A percentile compares a stretch with the other conserved stretches of the same genome.
These are phyloP conservation scores for Philypnodon macrostomus DNA, from an alignment of 2,797 vertebrate species.

Conservation along the genomic window DNA sequence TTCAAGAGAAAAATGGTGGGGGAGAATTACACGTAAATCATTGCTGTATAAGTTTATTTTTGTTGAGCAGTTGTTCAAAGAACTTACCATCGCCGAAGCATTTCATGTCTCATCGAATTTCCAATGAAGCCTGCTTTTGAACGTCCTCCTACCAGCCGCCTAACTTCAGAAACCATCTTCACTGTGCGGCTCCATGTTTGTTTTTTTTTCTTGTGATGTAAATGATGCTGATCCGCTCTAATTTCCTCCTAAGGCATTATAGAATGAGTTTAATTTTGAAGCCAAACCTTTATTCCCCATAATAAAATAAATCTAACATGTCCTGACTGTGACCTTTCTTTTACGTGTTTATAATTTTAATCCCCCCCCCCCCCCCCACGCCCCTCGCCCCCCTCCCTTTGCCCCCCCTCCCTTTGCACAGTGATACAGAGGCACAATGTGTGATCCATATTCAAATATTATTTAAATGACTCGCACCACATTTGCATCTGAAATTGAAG, in stretches of 20 bases:
- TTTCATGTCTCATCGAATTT: slow-evolving; percentile 10
- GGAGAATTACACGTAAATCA: too few species aligned
- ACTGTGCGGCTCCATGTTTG: slow-evolving; percentile 42
- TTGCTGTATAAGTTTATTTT: neutral
- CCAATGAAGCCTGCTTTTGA: slow-evolving; percentile 13
- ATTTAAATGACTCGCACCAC: slow-evolving; percentile 75
- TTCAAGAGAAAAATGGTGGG: too few species aligned
- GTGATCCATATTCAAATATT: slow-evolving; percentile 82
- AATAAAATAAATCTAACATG: slow-evolving; percentile 65
- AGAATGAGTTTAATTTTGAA: slow-evolving; percentile 62
- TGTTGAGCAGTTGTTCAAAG: neutral
- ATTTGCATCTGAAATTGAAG: slow-evolving; percentile 82
- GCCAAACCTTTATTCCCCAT: slow-evolving; percentile 54
- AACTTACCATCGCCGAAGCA: neutral
- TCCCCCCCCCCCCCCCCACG: slow-evolving; percentile 58
- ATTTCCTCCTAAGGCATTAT: slow-evolving; percentile 49
- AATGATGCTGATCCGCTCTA: slow-evolving; percentile 52
- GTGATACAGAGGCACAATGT: slow-evolving; percentile 70
- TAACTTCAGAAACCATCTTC: slow-evolving; percentile 24
- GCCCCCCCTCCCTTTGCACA: slow-evolving; percentile 46
- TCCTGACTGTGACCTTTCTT: slow-evolving; percentile 67
- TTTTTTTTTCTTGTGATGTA: slow-evolving; percentile 56
- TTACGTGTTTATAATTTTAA: slow-evolving; percentile 72
- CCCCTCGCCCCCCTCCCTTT: slow-evolving; percentile 43
- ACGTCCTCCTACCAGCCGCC: slow-evolving; percentile 2